phyloP scores from a whole-genome alignment of 2,888 invertebrate species.

The Aromia moschata region DNA sequence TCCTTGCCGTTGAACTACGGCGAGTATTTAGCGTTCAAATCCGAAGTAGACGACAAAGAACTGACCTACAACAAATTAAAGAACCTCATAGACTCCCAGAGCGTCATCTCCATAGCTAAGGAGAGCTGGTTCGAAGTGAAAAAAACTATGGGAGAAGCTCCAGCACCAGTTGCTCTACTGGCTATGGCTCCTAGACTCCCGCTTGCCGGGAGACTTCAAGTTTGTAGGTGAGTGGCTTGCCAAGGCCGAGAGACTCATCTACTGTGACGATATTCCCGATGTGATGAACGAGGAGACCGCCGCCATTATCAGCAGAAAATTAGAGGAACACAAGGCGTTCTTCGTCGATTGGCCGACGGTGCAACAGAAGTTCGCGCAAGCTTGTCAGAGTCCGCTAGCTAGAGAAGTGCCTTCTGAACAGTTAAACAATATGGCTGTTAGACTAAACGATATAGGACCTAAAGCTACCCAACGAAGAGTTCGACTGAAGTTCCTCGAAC shows the following conservation, averaged over 20 bases:
- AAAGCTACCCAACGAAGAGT: conserved; percentile 85
- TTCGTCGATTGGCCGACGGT: conserved; percentile 85
- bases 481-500: conserved; percentile 88
- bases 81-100: conserved; percentile 81
- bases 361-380: conserved; percentile 80
- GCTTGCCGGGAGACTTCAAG: conserved; percentile 76
- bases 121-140: conserved; percentile 89
- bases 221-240: conserved; percentile 90
- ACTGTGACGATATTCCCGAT: conserved; percentile 83
- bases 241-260: conserved; percentile 82
- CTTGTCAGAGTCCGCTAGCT: conserved; percentile 74
- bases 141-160: conserved; percentile 81
- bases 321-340: conserved; percentile 90
- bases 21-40: conserved; percentile 81
- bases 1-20: conserved; percentile 81
- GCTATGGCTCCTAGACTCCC: conserved; percentile 88
- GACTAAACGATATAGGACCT: conserved; percentile 78
- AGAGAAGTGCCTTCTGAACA: conserved; percentile 81
- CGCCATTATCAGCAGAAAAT: conserved; percentile 83
- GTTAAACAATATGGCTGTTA: conserved; percentile 80
- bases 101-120: conserved; percentile 81
- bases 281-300: conserved; percentile 91
- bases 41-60: conserved; percentile 79
- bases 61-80: conserved; percentile 80
- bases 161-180: conserved; percentile 83